Evolutionary conservation across 2,113 vertebrate species (phyloP).

Genomic region (Rhinichthys klamathensis): DNA sequence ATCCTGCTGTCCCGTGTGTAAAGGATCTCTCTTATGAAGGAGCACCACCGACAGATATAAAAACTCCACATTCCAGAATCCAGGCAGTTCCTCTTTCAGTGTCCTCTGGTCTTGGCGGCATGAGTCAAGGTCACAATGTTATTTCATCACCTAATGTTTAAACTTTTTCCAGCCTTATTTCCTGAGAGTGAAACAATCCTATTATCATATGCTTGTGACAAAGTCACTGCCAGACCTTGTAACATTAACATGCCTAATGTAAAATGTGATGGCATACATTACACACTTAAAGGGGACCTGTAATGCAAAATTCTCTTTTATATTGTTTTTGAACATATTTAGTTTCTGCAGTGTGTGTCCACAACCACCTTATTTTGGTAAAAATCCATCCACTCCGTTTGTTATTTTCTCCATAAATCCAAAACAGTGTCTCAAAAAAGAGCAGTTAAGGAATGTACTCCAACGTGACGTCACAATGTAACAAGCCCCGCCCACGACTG

Average conservation of each 20-base stretch:
- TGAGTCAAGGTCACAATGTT: constrained; percentile 8
- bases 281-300: no score
- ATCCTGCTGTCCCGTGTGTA: background rate
- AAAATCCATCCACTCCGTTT: no score
- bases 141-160: constrained; percentile 18
- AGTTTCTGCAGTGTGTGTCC: no score
- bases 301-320: no score
- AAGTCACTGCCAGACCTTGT: background rate
- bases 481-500: no score
- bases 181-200: background rate
- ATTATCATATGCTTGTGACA: background rate
- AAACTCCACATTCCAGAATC: background rate
- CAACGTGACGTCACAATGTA: no score
- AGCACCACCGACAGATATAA: background rate
- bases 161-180: background rate
- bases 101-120: constrained; percentile 7
- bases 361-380: no score
- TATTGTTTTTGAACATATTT: no score
- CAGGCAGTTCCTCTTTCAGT: background rate
- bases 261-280: background rate
- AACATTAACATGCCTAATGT: background rate
- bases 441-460: no score
- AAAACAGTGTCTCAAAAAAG: no score
- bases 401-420: no score
- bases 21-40: background rate